Conservation (phyloP, 2,797 vertebrate species). For the Otus scops region DNA sequence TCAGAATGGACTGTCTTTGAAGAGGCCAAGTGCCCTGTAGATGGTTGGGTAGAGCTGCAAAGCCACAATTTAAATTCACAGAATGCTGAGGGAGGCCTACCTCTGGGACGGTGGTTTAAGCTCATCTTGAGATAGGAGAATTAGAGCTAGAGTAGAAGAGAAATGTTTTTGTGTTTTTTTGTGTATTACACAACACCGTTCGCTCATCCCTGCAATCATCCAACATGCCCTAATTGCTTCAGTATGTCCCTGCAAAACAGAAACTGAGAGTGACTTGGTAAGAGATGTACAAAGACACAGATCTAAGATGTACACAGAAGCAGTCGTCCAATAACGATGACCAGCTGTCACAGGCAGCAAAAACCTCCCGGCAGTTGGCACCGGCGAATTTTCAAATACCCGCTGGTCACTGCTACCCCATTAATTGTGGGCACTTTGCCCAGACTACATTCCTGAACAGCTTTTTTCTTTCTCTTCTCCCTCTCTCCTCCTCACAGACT, state of each 20-base stretch:
- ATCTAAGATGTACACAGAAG: conserved; percentile 62
- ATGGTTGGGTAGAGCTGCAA: not conserved
- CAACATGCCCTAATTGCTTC: conserved; percentile 49
- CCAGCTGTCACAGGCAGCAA: conserved; percentile 73
- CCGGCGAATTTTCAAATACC: conserved; percentile 62
- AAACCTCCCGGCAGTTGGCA: conserved; percentile 72
- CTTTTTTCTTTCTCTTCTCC: not conserved
- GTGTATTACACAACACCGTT: conserved; percentile 27
- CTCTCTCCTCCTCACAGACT: not conserved
- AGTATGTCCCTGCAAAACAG: conserved; percentile 53
- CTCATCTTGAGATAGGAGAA: not conserved
- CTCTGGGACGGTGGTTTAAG: not conserved
- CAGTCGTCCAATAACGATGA: conserved; percentile 51
- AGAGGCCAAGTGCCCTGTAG: not conserved
- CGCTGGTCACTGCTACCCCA: conserved; percentile 55
- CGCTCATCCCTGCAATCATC: conserved; percentile 29
- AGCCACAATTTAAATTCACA: not conserved
- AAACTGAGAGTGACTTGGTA: conserved; percentile 31
- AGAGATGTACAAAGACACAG: conserved; percentile 55
- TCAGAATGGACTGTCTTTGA: not conserved
- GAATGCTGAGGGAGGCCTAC: not conserved
- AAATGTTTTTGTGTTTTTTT: not conserved
- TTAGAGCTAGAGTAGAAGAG: not conserved
- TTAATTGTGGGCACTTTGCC: conserved; percentile 70
- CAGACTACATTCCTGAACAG: conserved; percentile 60